Evolutionary conservation across 1,140 invertebrate species (phyloP).

Genomic region (Ceratoteleas bidentatus): DNA sequence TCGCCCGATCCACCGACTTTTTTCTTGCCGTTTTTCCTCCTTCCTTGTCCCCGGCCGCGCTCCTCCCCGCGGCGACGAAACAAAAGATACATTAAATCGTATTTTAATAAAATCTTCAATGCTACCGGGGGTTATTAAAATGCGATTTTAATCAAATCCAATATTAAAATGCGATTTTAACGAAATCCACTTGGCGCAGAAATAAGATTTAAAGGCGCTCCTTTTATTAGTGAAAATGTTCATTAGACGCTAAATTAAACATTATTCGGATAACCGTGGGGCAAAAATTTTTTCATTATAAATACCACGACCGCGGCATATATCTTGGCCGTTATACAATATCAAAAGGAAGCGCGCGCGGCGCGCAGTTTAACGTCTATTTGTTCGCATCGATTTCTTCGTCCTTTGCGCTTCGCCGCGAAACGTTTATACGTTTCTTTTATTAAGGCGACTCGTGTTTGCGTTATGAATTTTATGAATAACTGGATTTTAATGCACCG

Average conservation of each 20-base stretch:
- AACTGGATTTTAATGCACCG: conserved; percentile 44
- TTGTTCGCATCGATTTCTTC: conserved; percentile 43
- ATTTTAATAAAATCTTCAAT: conserved; percentile 56
- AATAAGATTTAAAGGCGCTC: conserved; percentile 40
- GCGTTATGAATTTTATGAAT: conserved; percentile 57
- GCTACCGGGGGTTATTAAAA: conserved; percentile 43
- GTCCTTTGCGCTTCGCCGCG: conserved; percentile 9
- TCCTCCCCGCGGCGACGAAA: not conserved
- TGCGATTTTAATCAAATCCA: conserved; percentile 60
- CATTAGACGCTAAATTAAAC: conserved; percentile 57
- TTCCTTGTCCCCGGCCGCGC: not conserved
- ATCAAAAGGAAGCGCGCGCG: conserved; percentile 22
- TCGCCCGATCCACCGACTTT: not conserved
- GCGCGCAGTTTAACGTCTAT: conserved; percentile 32
- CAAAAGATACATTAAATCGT: conserved; percentile 52
- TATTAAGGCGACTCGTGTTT: conserved; percentile 41
- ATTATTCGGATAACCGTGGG: conserved; percentile 30
- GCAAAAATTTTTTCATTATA: conserved; percentile 21
- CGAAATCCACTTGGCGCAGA: conserved; percentile 42
- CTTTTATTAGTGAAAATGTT: conserved; percentile 52
- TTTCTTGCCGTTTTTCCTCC: not conserved
- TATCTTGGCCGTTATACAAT: conserved; percentile 29
- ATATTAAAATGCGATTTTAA: conserved; percentile 61
- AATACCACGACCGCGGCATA: conserved; percentile 14
- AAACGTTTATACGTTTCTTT: conserved; percentile 47